Conservation (phyloP, 2,113 vertebrate genomes). For the Semnopithecus entellus region DNA sequence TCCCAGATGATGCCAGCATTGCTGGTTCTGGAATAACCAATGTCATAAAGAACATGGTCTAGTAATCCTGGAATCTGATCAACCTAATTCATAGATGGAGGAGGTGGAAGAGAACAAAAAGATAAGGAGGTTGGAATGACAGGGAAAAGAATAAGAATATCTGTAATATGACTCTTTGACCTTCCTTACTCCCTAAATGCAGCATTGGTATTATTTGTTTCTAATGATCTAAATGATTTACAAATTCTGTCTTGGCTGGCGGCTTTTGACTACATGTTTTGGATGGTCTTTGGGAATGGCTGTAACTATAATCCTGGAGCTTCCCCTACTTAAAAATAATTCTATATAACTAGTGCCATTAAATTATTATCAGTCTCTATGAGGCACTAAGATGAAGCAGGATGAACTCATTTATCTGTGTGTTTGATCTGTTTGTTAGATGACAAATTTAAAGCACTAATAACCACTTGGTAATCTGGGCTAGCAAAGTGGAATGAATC, state of each 20-base stretch:
- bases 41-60: not conserved
- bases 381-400: not conserved
- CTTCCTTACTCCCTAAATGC: not conserved
- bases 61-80: not conserved
- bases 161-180: not conserved
- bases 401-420: not conserved
- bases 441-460: not conserved
- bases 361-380: not conserved
- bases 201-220: not conserved
- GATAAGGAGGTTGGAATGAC: not conserved
- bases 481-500: not conserved
- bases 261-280: not conserved
- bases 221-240: not conserved
- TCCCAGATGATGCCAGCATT: not conserved
- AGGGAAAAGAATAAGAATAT: not conserved
- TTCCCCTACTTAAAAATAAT: not conserved
- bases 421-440: not conserved
- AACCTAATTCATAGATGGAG: not conserved
- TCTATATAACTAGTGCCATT: not conserved
- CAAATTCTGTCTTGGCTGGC: not conserved
- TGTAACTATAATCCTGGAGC: not conserved
- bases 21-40: not conserved
- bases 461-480: not conserved
- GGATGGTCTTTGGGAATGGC: not conserved
- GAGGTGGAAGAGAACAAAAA: not conserved